Percentiles rank a stretch among this genome's conserved stretches.
Evolutionary conservation across 2,113 vertebrate species (phyloP).

Genomic region (Psilopogon haemacephalus): DNA sequence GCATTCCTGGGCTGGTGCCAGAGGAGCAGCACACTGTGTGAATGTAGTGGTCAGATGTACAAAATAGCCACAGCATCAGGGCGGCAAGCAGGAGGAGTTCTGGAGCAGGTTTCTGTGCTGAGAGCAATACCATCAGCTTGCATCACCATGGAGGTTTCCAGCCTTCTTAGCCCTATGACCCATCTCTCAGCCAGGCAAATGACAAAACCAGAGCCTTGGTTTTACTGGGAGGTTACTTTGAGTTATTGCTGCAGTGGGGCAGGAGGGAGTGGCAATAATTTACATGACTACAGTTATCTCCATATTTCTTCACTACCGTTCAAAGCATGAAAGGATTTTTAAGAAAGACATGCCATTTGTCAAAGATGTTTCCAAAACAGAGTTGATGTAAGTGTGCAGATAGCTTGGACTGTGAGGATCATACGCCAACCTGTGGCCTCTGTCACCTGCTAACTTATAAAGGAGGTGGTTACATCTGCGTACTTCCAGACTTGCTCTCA

Average conservation of each 20-base stretch:
- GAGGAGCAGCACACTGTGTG: neutral
- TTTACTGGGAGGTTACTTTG: neutral
- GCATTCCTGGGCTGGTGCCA: neutral
- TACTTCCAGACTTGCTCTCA: neutral
- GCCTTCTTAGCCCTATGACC: neutral
- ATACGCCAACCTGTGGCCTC: neutral
- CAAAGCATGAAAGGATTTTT: neutral
- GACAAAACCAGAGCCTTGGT: neutral
- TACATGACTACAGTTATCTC: neutral
- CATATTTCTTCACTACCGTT: neutral
- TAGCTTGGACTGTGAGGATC: neutral
- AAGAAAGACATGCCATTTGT: neutral
- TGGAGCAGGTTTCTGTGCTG: accelerated
- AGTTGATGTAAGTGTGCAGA: neutral
- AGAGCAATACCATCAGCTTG: neutral
- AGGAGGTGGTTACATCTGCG: neutral
- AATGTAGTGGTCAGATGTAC: neutral
- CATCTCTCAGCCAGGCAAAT: neutral
- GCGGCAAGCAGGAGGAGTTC: neutral
- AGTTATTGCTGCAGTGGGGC: neutral
- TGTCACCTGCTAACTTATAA: neutral
- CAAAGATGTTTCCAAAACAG: neutral
- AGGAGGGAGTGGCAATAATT: neutral
- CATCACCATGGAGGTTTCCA: neutral
- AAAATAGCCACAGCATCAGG: neutral